These are phyloP conservation scores for Chondrosia reniformis DNA, from an alignment of 37 sponge, comb jelly and placozoan genomes.

Conservation along the genomic window DNA sequence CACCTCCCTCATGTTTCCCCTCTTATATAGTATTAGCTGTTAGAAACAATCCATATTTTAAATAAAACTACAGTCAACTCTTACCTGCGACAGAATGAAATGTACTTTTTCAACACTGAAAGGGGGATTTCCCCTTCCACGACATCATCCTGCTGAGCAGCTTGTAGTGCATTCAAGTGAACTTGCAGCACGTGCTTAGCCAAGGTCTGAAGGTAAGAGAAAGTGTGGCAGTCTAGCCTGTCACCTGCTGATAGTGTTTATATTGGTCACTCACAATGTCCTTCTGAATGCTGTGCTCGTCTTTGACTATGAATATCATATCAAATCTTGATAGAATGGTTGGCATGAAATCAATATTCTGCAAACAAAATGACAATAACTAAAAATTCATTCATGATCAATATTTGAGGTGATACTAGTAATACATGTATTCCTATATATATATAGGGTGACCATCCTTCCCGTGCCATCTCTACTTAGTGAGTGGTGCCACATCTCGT, in stretches of 20 bases:
- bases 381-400: neutral
- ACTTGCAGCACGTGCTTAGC: slow-evolving; percentile 98
- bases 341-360: slow-evolving; percentile 99
- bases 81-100: slow-evolving; percentile 79
- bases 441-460: no score
- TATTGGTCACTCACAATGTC: slow-evolving; percentile 77
- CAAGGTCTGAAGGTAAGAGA: slow-evolving; percentile 41
- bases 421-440: no score
- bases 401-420: no score
- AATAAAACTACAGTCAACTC: no score
- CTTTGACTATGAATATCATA: slow-evolving; percentile 99
- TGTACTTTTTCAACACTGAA: slow-evolving; percentile 83
- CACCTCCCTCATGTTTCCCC: no score
- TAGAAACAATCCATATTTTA: no score
- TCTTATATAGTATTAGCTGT: no score
- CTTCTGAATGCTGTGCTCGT: slow-evolving; percentile 85
- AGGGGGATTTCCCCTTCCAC: slow-evolving; percentile 88
- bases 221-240: neutral
- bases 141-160: slow-evolving; percentile 47
- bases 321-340: slow-evolving; percentile 98
- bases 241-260: no score
- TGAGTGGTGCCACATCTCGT: no score
- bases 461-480: no score
- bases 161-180: slow-evolving; percentile 84
- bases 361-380: neutral